Evolutionary conservation across 2,888 invertebrate species (phyloP).

Genomic region (Dioctria linearis): DNA sequence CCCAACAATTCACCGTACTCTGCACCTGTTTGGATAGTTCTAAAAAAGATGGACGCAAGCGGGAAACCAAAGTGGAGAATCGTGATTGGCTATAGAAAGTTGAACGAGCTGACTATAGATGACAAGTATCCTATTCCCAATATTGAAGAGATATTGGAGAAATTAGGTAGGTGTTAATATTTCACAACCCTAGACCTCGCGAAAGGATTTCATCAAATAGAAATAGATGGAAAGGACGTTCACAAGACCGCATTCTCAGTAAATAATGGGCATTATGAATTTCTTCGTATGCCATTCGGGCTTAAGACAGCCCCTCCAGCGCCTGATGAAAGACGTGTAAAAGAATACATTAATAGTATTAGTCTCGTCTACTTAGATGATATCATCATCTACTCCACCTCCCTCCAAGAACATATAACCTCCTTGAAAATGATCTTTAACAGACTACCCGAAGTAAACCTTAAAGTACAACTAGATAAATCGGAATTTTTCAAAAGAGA

Average conservation of each 20-base stretch:
- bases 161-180: slow-evolving; percentile 37
- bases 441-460: too few species aligned
- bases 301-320: too few species aligned
- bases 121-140: slow-evolving; percentile 42
- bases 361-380: too few species aligned
- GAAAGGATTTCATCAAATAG: too few species aligned
- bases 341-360: too few species aligned
- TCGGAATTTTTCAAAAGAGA: too few species aligned
- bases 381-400: neutral
- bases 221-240: too few species aligned
- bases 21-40: slow-evolving; percentile 37
- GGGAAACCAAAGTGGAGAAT: slow-evolving; percentile 52
- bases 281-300: too few species aligned
- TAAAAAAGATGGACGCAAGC: slow-evolving; percentile 34
- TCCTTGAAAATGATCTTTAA: slow-evolving; percentile 61
- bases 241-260: neutral
- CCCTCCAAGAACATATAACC: neutral
- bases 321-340: too few species aligned
- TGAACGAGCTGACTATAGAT: slow-evolving; percentile 34
- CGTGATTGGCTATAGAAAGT: slow-evolving; percentile 52
- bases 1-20: slow-evolving; percentile 45
- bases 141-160: slow-evolving; percentile 29
- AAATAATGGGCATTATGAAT: too few species aligned
- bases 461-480: too few species aligned
- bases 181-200: slow-evolving; percentile 52